Evolutionary conservation across 2,113 vertebrate species (phyloP), one percentile per base, ranked within the genome.

Genomic region (Raja brachyura): DNA sequence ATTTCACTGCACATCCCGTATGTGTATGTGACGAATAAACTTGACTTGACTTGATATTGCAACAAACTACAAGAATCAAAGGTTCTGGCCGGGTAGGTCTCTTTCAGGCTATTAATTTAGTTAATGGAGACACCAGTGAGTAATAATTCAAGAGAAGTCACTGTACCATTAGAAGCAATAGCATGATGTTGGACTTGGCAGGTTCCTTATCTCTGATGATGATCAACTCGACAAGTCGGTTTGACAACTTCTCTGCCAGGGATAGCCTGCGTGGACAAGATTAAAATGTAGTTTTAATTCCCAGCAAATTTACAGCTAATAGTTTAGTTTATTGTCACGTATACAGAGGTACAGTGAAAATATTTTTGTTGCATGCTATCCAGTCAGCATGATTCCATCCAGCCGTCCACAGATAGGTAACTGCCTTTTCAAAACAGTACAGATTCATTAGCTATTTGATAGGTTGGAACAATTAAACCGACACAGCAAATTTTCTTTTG

Each of bases 101-200:
- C 56, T 31, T 31, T 59, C 59, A n/a, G 31, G 59, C 85, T 18
- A 28, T n/a, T 63, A 63, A 5, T 88, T 88, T 18, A 28, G 63
- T 11, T 63, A 13, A 88, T 31, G 61, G 59, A 63, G 13, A 18
- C 5, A 28, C 2, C 56, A 63, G 28, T 88, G 85, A 63, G 59
- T 28, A n/a, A 61, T 88, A 63, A 88, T 16, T 13, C 25, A n/a
- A 31, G 25, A 63, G 59, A 88, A 88, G 54, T 31, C 63, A 61
- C 56, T 66, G n/a, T 90, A 90, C 85, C 85, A 68, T 90, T 66
- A 90, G n/a, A 90, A 90, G 63, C 85, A 90, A 33, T 31, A 90
- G 85, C 28, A 90, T 61, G 16, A 90, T 20, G 31, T 90, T 31
- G 31, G 22, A 90, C 85, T 90, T 90, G 5, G 63, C 61, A 20